Conservation (phyloP, 1,140 invertebrate genomes). For the Magallana ariakensis region DNA sequence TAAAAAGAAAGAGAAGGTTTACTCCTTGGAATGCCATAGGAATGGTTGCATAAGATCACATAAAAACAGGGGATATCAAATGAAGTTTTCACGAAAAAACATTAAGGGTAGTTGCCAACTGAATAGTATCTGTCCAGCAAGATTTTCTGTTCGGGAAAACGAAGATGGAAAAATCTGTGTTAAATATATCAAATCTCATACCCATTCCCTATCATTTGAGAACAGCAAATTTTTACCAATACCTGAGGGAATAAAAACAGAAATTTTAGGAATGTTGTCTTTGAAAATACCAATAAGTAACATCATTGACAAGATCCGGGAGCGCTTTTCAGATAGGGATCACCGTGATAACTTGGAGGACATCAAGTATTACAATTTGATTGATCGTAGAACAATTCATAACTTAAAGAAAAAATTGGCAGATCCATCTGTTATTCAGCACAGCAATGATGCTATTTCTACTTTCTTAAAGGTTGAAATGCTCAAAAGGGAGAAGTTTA, state of each 20-base stretch:
- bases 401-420: conserved; percentile 29
- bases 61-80: not conserved
- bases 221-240: conserved; percentile 42
- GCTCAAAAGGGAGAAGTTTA: not conserved
- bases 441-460: conserved; percentile 43
- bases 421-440: conserved; percentile 7
- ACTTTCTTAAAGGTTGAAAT: conserved; percentile 25
- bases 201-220: conserved; percentile 39
- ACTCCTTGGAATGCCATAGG: conserved; percentile 16
- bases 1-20: conserved; percentile 1
- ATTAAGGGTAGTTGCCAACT: conserved; percentile 36
- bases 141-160: conserved; percentile 15
- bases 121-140: conserved; percentile 8
- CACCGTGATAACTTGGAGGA: conserved; percentile 1
- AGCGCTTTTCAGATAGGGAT: conserved; percentile 24
- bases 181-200: conserved; percentile 41
- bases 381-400: conserved; percentile 7
- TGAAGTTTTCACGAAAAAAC: not conserved
- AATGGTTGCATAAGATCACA: conserved; percentile 13
- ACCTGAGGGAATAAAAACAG: conserved; percentile 13
- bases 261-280: conserved; percentile 16
- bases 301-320: conserved; percentile 30
- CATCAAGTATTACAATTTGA: conserved; percentile 37
- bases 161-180: not conserved
- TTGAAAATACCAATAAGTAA: conserved; percentile 39